These are phyloP conservation scores for Enhydra lutris DNA, from an alignment of 2,113 vertebrate species.

Conservation along the genomic window DNA sequence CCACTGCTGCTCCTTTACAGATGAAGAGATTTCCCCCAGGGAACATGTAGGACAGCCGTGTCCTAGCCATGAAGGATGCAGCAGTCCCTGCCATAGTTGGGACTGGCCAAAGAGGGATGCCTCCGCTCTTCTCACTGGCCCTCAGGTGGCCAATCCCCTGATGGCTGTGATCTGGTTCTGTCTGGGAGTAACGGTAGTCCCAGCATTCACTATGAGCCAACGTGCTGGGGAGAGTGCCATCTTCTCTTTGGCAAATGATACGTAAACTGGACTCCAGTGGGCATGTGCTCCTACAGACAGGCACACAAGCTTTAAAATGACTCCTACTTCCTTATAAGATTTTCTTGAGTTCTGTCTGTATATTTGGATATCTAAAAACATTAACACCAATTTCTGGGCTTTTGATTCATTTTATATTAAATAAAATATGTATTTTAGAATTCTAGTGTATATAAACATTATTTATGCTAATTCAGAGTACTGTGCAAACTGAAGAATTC, in stretches of 20 bases:
- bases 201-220: not conserved
- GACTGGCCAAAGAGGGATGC: not conserved
- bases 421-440: not conserved
- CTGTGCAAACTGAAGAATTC: not conserved
- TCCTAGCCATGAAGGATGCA: not conserved
- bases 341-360: not conserved
- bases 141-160: not conserved
- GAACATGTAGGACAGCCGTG: not conserved
- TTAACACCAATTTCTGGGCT: not conserved
- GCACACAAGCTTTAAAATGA: not conserved
- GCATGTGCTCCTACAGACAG: not conserved
- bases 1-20: not conserved
- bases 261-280: not conserved
- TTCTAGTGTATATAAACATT: not conserved
- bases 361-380: not conserved
- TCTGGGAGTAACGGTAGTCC: not conserved
- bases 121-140: not conserved
- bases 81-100: not conserved
- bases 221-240: rapidly evolving
- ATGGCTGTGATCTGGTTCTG: not conserved
- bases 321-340: not conserved
- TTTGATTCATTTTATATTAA: not conserved
- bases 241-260: not conserved
- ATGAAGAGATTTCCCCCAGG: not conserved
- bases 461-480: not conserved